These are phyloP conservation scores for Standfussiana lucernea DNA, from an alignment of 2,888 invertebrate genomes.

Conservation along the genomic window DNA sequence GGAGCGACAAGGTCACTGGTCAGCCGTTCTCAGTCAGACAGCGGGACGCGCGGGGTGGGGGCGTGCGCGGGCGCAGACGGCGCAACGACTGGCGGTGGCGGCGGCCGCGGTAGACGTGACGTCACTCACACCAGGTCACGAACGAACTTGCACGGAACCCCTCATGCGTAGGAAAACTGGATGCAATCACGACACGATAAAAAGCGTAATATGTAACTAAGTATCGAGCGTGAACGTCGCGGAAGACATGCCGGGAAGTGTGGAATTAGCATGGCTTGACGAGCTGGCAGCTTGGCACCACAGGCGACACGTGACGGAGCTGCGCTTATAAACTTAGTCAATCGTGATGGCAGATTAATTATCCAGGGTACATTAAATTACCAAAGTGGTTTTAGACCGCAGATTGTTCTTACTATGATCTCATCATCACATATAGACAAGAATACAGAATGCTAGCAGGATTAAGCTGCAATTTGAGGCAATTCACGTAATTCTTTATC, in stretches of 20 bases:
- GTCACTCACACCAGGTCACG: conserved; percentile 83
- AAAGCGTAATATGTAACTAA: conserved; percentile 75
- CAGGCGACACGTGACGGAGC: conserved; percentile 37
- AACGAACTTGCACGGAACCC: conserved; percentile 81
- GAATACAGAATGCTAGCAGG: conserved; percentile 18
- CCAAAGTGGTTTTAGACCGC: conserved; percentile 32
- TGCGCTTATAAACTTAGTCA: conserved; percentile 37
- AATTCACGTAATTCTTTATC: not conserved
- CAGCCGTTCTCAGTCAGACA: conserved; percentile 88
- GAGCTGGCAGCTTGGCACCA: conserved; percentile 41
- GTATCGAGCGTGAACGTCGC: conserved; percentile 74
- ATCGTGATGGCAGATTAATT: conserved; percentile 56
- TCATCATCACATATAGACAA: conserved; percentile 11
- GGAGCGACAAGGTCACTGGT: conserved; percentile 89
- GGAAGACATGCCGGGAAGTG: conserved; percentile 69
- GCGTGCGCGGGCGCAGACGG: conserved; percentile 85
- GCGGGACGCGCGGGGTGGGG: conserved; percentile 82
- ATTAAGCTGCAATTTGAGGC: conserved; percentile 11
- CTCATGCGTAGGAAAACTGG: conserved; percentile 87
- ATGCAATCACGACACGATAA: conserved; percentile 80
- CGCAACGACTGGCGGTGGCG: conserved; percentile 83
- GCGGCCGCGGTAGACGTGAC: conserved; percentile 81
- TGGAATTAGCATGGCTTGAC: conserved; percentile 49
- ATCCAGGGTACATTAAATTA: conserved; percentile 52
- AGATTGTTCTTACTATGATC: conserved; percentile 39